phyloP scores from a whole-genome alignment of 2,888 invertebrate genomes.

The Apeira syringaria region DNA sequence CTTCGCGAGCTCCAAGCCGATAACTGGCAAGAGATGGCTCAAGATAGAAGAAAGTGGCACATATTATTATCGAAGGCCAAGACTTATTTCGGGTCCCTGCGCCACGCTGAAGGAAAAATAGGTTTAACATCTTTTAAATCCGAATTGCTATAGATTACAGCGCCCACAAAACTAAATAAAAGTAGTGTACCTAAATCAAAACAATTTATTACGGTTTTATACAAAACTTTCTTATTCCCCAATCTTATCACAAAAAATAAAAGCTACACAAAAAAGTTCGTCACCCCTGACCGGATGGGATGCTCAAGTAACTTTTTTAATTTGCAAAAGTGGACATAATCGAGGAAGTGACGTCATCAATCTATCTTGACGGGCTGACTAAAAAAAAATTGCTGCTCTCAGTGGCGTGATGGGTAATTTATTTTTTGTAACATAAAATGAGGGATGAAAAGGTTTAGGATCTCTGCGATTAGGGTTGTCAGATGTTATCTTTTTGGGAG shows the following conservation, averaged over 20 bases:
- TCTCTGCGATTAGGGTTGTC: slow-evolving; percentile 4
- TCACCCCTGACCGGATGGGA: slow-evolving; percentile 14
- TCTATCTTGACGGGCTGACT: slow-evolving; percentile 26
- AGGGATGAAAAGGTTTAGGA: slow-evolving; percentile 3
- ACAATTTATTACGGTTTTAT: slow-evolving; percentile 7
- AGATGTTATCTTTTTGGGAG: slow-evolving; percentile 4
- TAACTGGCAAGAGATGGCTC: too few species aligned
- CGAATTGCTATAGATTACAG: neutral
- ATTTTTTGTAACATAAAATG: slow-evolving; percentile 6
- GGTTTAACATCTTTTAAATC: too few species aligned
- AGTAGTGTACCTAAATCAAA: neutral
- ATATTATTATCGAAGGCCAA: too few species aligned
- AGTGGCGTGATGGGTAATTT: slow-evolving; percentile 8
- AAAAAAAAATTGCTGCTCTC: slow-evolving; percentile 3
- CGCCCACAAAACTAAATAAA: neutral
- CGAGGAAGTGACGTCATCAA: slow-evolving; percentile 45
- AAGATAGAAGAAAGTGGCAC: too few species aligned
- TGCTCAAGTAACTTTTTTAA: slow-evolving; percentile 41
- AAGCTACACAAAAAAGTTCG: slow-evolving; percentile 2
- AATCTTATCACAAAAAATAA: slow-evolving; percentile 7
- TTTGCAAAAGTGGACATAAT: slow-evolving; percentile 48
- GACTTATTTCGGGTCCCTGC: too few species aligned
- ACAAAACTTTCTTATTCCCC: slow-evolving; percentile 3
- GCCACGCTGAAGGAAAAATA: too few species aligned
- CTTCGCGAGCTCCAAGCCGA: too few species aligned